Percentiles rank a stretch among this genome's conserved stretches.
Evolutionary conservation across 2,797 vertebrate species (phyloP).

Genomic region (Eulemur rubriventer): DNA sequence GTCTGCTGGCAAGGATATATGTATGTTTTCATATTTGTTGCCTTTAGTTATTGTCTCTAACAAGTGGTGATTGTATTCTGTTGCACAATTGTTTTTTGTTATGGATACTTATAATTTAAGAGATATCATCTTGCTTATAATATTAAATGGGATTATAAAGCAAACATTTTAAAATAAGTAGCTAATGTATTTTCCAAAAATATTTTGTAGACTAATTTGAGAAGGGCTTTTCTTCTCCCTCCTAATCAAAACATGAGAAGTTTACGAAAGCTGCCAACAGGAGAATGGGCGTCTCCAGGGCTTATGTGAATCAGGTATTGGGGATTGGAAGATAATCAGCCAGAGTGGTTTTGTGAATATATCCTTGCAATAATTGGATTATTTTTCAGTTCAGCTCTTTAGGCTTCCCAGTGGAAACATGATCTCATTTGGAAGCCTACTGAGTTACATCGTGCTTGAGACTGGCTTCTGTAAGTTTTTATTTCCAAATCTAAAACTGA

Average conservation of each 20-base stretch:
- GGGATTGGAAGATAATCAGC: not conserved
- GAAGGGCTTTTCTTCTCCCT: not conserved
- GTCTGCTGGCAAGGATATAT: not conserved
- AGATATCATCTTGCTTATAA: not conserved
- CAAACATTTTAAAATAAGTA: not conserved
- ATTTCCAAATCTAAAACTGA: not conserved
- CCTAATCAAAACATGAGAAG: not conserved
- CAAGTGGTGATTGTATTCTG: not conserved
- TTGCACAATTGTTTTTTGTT: not conserved
- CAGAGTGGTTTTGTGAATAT: not conserved
- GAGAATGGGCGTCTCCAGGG: not conserved
- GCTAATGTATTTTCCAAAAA: not conserved
- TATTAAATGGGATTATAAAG: not conserved
- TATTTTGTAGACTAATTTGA: constrained; percentile 10
- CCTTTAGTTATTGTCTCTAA: not conserved
- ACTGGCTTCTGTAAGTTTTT: constrained; percentile 33
- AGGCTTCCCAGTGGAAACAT: not conserved
- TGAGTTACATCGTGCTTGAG: not conserved
- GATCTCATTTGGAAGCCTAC: constrained; percentile 11
- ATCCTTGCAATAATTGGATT: constrained; percentile 23
- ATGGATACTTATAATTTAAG: not conserved
- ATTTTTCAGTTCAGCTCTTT: constrained; percentile 18
- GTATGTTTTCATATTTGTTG: not conserved
- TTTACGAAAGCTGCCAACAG: not conserved
- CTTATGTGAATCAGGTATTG: not conserved